Conservation (phyloP, 92 coral and sea anemone genomes). For the Porites lobata region DNA sequence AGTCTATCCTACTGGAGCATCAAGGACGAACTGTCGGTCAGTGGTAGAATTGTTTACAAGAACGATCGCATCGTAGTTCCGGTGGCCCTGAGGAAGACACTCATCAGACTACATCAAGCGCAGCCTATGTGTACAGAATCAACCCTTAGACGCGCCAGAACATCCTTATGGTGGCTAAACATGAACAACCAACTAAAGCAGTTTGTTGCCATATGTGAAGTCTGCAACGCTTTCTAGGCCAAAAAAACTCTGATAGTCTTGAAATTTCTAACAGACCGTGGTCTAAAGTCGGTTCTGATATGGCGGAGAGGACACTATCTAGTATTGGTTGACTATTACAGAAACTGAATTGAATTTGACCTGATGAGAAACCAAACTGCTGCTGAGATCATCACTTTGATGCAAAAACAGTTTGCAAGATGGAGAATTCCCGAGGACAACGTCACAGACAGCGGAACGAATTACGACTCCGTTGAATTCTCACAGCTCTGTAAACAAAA, state of each 20-base stretch:
- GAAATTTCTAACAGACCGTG: not conserved
- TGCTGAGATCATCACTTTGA: slow-evolving; percentile 14
- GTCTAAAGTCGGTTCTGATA: slow-evolving; percentile 15
- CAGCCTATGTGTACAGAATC: slow-evolving; percentile 26
- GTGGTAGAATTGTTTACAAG: slow-evolving; percentile 38
- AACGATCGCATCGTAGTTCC: slow-evolving; percentile 48
- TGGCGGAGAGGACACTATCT: slow-evolving; percentile 44
- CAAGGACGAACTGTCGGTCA: slow-evolving; percentile 31
- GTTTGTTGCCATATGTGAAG: no score
- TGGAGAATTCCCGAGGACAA: not conserved
- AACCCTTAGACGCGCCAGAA: no score
- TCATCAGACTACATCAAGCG: slow-evolving; percentile 38
- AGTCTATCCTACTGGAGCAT: no score
- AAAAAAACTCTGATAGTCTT: no score
- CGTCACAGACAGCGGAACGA: slow-evolving; percentile 47
- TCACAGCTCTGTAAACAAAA: slow-evolving; percentile 16
- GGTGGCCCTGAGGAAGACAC: slow-evolving; percentile 39
- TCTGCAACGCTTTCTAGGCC: not conserved
- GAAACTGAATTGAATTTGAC: not conserved
- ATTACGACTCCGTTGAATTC: not conserved
- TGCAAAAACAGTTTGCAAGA: not conserved
- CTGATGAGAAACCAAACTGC: slow-evolving; percentile 42
- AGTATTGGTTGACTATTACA: slow-evolving; percentile 34
- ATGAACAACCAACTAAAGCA: no score
- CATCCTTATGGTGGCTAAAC: no score